These are phyloP conservation scores for Scaptodrosophila latifasciaeformis DNA, from an alignment of 2,888 invertebrate genomes.

Conservation along the genomic window DNA sequence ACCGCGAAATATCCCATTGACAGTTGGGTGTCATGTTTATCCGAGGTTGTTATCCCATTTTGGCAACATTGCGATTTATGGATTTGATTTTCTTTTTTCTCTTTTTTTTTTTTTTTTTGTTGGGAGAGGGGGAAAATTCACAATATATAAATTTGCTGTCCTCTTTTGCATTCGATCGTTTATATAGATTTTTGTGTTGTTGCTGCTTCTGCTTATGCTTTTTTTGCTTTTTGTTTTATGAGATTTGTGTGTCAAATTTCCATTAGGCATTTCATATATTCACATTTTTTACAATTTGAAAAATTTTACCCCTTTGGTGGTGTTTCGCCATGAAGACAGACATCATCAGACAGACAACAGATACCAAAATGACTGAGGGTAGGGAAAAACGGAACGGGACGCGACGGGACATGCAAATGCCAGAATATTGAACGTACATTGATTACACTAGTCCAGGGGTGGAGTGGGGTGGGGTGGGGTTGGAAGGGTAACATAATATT, in stretches of 20 bases:
- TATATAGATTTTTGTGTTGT: slow-evolving; percentile 39
- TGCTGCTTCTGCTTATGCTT: slow-evolving; percentile 26
- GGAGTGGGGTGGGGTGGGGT: not conserved
- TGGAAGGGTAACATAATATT: slow-evolving; percentile 66
- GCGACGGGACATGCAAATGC: slow-evolving; percentile 64
- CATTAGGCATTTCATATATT: slow-evolving; percentile 66
- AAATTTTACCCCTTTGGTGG: slow-evolving; percentile 17
- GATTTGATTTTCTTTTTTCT: slow-evolving; percentile 28
- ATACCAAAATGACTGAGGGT: no score
- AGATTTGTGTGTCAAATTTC: slow-evolving; percentile 71
- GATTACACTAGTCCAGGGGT: slow-evolving; percentile 52
- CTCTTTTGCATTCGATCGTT: no score
- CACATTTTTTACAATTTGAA: no score
- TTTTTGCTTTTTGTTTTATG: slow-evolving; percentile 54
- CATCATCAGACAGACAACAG: not conserved
- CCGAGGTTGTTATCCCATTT: slow-evolving; percentile 73
- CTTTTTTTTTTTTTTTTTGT: not conserved
- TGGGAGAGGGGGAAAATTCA: no score
- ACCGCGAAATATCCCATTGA: slow-evolving; percentile 75
- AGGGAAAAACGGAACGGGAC: no score
- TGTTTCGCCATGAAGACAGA: not conserved
- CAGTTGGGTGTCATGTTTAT: slow-evolving; percentile 76
- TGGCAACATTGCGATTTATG: slow-evolving; percentile 73
- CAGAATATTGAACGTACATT: slow-evolving; percentile 28
- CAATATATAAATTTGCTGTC: no score